Conservation (phyloP, 2,113 vertebrate genomes). For the Dicentrarchus labrax region DNA sequence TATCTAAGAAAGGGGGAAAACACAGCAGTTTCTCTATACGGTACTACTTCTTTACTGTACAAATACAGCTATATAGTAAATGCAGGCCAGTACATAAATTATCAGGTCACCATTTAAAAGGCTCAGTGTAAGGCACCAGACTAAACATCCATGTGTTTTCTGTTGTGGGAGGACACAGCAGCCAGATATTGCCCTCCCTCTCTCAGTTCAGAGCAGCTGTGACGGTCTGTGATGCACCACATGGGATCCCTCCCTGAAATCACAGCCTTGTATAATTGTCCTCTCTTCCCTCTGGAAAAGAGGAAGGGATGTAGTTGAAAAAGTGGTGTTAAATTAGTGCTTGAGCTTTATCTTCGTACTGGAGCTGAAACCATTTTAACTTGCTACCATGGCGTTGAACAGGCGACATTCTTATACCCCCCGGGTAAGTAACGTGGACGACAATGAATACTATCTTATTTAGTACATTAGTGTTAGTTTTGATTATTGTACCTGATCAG, state of each 20-base stretch:
- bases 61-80: background rate
- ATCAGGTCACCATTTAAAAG: background rate
- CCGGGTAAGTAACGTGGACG: constrained; percentile 66
- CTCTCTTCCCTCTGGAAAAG: constrained; percentile 2
- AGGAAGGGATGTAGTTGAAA: constrained; percentile 2
- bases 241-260: constrained; percentile 51
- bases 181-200: background rate
- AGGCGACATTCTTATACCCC: constrained; percentile 79
- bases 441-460: background rate
- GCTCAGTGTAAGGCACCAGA: background rate
- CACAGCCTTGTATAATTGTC: background rate
- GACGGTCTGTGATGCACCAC: constrained; percentile 45
- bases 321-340: constrained; percentile 12
- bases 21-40: too few species aligned
- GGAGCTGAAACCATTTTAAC: constrained; percentile 24
- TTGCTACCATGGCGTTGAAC: constrained; percentile 68
- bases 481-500: background rate
- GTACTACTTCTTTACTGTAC: background rate
- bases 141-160: background rate
- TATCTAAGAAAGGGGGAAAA: background rate
- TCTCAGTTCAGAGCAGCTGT: constrained; percentile 34
- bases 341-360: constrained; percentile 6
- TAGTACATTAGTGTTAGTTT: background rate
- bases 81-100: background rate
- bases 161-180: background rate